These are phyloP conservation scores for Acinonyx jubatus DNA, from an alignment of 2,113 vertebrate genomes.

Conservation along the genomic window DNA sequence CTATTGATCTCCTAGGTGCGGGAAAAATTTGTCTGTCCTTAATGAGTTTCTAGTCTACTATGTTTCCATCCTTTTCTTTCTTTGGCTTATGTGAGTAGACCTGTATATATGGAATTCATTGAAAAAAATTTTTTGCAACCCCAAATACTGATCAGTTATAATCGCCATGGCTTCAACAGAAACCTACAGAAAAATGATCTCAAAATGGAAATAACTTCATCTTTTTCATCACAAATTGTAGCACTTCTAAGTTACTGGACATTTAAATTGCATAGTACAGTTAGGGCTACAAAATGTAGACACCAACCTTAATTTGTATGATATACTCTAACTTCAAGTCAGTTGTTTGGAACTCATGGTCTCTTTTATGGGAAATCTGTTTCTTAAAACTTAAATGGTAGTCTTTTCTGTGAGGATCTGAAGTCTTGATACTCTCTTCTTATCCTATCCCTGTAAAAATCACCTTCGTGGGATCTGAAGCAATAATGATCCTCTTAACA, in stretches of 20 bases:
- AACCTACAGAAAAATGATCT: conserved; percentile 21
- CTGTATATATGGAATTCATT: background rate
- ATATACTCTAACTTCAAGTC: background rate
- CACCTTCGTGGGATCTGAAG: background rate
- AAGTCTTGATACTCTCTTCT: conserved; percentile 15
- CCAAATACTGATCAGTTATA: background rate
- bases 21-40: background rate
- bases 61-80: background rate
- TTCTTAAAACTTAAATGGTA: background rate
- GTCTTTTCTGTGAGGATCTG: background rate
- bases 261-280: conserved; percentile 26
- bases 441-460: background rate
- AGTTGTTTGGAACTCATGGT: background rate
- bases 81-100: background rate
- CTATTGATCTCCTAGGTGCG: background rate
- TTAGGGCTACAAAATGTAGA: background rate
- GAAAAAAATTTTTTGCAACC: background rate
- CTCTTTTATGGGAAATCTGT: background rate
- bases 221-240: conserved; percentile 10
- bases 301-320: background rate
- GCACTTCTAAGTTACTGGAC: background rate
- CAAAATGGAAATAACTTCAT: conserved; percentile 36
- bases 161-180: background rate
- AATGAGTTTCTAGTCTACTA: background rate
- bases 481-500: background rate